A percentile compares a stretch with the other conserved stretches of the same genome.
Conservation (phyloP, 2,113 vertebrate genomes). For the Murina feae region DNA sequence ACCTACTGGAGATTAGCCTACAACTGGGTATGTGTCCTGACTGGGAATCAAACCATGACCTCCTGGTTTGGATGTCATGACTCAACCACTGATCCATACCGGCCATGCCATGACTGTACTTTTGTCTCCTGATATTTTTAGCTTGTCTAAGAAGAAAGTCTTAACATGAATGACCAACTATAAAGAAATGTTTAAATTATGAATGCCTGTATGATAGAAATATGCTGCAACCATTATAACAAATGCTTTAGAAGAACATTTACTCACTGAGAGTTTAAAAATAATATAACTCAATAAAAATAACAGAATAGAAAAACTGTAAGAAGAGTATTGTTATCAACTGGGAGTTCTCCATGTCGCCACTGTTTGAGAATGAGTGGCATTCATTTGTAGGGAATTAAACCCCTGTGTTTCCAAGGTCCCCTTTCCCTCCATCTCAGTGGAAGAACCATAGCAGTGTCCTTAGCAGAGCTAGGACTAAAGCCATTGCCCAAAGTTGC, state of each 20-base stretch:
- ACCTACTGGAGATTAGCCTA: no score
- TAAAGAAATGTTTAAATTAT: slow-evolving; percentile 40
- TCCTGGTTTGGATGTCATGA: no score
- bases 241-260: not conserved
- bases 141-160: slow-evolving; percentile 2
- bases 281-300: slow-evolving; percentile 14
- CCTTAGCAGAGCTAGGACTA: not conserved
- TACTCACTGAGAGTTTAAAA: not conserved
- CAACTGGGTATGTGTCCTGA: no score
- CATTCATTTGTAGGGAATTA: not conserved
- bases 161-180: not conserved
- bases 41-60: no score
- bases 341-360: not conserved
- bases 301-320: not conserved
- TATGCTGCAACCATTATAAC: not conserved
- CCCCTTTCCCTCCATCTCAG: not conserved
- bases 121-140: slow-evolving; percentile 22
- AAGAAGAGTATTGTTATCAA: not conserved
- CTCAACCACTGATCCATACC: no score
- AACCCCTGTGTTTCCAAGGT: not conserved
- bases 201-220: not conserved
- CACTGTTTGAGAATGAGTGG: not conserved
- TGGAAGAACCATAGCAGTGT: not conserved
- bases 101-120: not conserved
- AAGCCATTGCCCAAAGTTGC: not conserved